Base-by-base conservation (phyloP, 2,888 invertebrate genomes). In the Graphium colonna region DNA sequence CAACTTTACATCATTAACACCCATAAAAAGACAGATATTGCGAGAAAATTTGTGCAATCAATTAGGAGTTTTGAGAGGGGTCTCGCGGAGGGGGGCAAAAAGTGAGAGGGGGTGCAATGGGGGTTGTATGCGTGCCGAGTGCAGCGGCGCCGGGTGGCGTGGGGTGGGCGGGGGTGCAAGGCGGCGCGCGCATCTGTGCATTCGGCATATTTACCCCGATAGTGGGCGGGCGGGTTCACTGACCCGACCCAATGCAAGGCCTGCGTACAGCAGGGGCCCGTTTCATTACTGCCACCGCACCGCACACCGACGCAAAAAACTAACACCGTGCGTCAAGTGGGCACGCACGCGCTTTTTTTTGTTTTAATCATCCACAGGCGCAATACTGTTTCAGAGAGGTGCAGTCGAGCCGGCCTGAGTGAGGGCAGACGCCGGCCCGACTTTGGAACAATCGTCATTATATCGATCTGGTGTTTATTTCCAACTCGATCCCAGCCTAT, bases 151-250 rank as follows among this genome's bases (percentile, higher is more conserved):
- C 71, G 77, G 65, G 68, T 71, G 17, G 47, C 73, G 65, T 64
- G 68, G 64, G 67, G 59, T 59, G 57, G 60, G 54, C 55, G 61
- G 53, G 47, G 36, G 65, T 64, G 69, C 71, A 73, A 74, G 83
- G 81, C 87, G 85, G 87, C 87, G 88, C 87, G 89, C 82, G 83
- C 84, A 86, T 85, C 85, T 87, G 88, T 87, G 88, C 89, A 89
- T 87, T 88, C 87, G 88, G 88, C 87, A 87, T 88, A 88, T 89
- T 89, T 89, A 87, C 87, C 87, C 86, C 83, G 84, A 86, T 85
- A 81, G 84, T 82, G 83, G 85, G 83, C 84, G 87, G 84, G 80
- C 78, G 83, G 82, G 85, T 77, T 87, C 87, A 83, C 75, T 82
- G 86, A 86, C 88, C 83, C 86, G 86, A 85, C 83, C 87, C 87